Conservation (phyloP, 1,140 invertebrate genomes). For the Drosophila mauritiana region DNA sequence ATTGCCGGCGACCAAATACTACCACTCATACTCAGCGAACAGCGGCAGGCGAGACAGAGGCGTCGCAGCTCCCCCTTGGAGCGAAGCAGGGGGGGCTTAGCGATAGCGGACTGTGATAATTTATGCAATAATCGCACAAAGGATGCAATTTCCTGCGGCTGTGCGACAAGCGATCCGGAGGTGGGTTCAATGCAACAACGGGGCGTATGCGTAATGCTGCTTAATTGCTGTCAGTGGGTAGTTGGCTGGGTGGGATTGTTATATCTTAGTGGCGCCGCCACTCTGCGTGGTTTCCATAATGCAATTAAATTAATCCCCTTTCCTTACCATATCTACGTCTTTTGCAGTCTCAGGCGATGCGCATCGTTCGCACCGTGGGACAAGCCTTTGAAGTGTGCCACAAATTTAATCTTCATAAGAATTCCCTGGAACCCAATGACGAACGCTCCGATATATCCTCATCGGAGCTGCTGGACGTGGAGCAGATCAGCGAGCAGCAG, state of each 20-base stretch:
- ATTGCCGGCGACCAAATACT: constrained; percentile 59
- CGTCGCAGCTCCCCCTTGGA: constrained; percentile 75
- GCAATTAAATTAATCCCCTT: constrained; percentile 33
- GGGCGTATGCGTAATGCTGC: constrained; percentile 61
- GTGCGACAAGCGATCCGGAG: constrained; percentile 68
- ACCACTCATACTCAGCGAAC: constrained; percentile 55
- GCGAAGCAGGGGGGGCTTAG: constrained; percentile 20
- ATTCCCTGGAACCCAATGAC: constrained; percentile 87
- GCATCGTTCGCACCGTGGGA: constrained; percentile 98
- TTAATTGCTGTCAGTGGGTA: constrained; percentile 49
- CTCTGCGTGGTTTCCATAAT: constrained; percentile 1
- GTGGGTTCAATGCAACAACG: constrained; percentile 49
- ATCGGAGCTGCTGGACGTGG: constrained; percentile 85
- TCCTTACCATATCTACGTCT: neutral
- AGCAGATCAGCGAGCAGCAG: constrained; percentile 85
- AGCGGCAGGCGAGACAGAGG: constrained; percentile 58
- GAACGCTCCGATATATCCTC: constrained; percentile 87
- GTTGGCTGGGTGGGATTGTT: neutral
- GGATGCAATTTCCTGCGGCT: constrained; percentile 64
- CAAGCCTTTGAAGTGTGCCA: constrained; percentile 99
- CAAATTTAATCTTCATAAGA: constrained; percentile 90
- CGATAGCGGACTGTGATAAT: constrained; percentile 63
- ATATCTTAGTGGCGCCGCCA: constrained; percentile 22
- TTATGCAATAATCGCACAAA: constrained; percentile 75
- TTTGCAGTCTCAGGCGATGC: constrained; percentile 98